Evolutionary conservation across 2,888 invertebrate genomes (phyloP).

Genomic region (Drosophila vallismaia): DNA sequence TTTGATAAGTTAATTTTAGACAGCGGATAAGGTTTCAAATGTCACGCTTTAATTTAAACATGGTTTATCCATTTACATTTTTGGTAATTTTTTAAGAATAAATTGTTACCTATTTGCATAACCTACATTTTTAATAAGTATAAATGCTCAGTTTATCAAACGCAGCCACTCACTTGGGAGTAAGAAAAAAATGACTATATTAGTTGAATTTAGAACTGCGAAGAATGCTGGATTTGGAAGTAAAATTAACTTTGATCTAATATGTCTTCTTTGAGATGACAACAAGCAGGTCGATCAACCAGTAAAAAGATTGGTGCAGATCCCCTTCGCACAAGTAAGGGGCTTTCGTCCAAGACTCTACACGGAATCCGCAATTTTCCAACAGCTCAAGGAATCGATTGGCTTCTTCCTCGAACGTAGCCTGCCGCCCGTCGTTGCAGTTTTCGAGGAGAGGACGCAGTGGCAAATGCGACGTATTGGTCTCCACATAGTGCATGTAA

Average conservation of each 20-base stretch:
- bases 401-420: constrained; percentile 92
- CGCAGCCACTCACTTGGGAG: constrained; percentile 16
- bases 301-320: constrained; percentile 94
- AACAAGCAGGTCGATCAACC: constrained; percentile 95
- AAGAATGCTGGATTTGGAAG: constrained; percentile 4
- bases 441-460: constrained; percentile 83
- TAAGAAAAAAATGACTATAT: constrained; percentile 23
- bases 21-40: constrained; percentile 4
- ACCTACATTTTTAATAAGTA: constrained; percentile 38
- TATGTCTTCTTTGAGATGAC: constrained; percentile 86
- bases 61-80: constrained; percentile 25
- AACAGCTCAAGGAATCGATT: constrained; percentile 87
- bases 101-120: constrained; percentile 38
- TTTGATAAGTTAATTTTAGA: neutral
- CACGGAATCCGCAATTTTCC: constrained; percentile 87
- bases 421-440: constrained; percentile 86
- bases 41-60: constrained; percentile 19
- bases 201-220: constrained; percentile 1
- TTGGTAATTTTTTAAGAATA: constrained; percentile 45
- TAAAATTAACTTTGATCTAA: constrained; percentile 1
- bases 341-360: constrained; percentile 93
- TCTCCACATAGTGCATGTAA: constrained; percentile 97
- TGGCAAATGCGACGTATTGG: constrained; percentile 88
- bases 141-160: constrained; percentile 43
- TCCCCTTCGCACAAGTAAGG: constrained; percentile 99